A percentile compares a stretch with the other conserved stretches of the same genome.
Conservation (phyloP, 2,888 invertebrate species). For the Rotaria sp. region DNA sequence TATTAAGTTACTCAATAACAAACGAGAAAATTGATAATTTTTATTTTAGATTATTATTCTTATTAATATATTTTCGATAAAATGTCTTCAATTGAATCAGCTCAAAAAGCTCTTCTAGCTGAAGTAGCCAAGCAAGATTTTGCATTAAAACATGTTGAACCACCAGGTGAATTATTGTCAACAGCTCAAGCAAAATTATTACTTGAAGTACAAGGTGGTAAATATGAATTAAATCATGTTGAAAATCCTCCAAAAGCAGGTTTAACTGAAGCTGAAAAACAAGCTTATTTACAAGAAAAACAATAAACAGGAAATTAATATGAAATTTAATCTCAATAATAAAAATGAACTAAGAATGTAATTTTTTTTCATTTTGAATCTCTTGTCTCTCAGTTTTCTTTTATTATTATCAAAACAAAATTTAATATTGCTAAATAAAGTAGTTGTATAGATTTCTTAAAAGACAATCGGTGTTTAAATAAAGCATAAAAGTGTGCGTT, state of each 20-base stretch:
- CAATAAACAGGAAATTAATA: background rate
- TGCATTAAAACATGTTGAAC: background rate
- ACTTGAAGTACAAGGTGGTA: constrained; percentile 15
- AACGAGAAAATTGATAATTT: background rate
- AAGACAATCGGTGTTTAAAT: too few species aligned
- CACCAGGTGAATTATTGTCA: background rate
- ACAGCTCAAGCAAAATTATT: background rate
- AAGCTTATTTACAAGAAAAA: background rate
- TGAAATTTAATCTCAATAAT: background rate
- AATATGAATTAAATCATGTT: background rate
- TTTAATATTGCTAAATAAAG: too few species aligned
- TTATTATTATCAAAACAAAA: too few species aligned
- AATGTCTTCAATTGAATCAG: background rate
- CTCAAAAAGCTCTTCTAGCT: constrained; percentile 1
- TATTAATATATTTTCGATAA: background rate
- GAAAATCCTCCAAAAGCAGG: background rate
- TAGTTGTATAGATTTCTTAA: too few species aligned
- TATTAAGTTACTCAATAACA: too few species aligned
- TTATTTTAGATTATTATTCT: background rate
- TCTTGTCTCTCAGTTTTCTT: too few species aligned
- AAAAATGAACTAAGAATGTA: background rate
- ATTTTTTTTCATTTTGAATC: too few species aligned
- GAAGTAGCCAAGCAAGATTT: background rate
- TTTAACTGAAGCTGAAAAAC: constrained; percentile 16
- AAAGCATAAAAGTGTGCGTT: too few species aligned